These are phyloP conservation scores for Borostomias antarcticus DNA, from an alignment of 2,797 vertebrate species.

Conservation along the genomic window DNA sequence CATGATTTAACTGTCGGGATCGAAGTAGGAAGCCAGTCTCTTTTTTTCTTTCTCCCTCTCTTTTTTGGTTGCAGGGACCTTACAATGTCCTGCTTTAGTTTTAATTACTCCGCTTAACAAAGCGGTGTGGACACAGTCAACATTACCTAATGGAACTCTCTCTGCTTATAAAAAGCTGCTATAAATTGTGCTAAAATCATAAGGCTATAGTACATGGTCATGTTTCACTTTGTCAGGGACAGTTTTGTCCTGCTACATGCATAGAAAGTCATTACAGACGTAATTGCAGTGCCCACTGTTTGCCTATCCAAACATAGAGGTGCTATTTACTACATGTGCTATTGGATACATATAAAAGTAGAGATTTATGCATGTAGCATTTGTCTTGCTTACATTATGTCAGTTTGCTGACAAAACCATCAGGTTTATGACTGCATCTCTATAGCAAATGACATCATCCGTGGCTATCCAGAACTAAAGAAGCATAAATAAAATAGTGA, in stretches of 20 bases:
- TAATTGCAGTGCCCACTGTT: slow-evolving; percentile 2
- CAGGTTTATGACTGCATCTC: slow-evolving; percentile 7
- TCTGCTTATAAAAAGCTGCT: not conserved
- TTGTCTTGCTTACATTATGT: slow-evolving; percentile 11
- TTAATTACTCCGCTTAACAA: slow-evolving; percentile 31
- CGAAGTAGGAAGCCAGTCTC: not conserved
- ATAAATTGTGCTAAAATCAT: not conserved
- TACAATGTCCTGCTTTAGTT: slow-evolving; percentile 38
- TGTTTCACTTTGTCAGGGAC: not conserved
- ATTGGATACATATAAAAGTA: slow-evolving; percentile 7
- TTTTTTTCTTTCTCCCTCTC: not conserved
- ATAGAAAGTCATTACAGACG: slow-evolving; percentile 1
- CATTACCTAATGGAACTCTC: not conserved
- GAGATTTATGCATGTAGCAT: slow-evolving; percentile 11
- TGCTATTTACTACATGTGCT: not conserved
- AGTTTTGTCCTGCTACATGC: not conserved
- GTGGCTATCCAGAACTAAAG: slow-evolving; percentile 7
- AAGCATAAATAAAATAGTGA: slow-evolving; percentile 20
- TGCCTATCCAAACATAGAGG: not conserved
- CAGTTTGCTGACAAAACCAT: slow-evolving; percentile 12
- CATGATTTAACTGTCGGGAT: not conserved
- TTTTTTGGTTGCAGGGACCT: slow-evolving; percentile 15
- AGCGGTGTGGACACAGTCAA: not conserved
- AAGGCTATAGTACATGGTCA: not conserved
- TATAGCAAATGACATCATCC: slow-evolving; percentile 16